Conservation (phyloP, 2,797 vertebrate species). For the Pseudochaenichthys georgianus region DNA sequence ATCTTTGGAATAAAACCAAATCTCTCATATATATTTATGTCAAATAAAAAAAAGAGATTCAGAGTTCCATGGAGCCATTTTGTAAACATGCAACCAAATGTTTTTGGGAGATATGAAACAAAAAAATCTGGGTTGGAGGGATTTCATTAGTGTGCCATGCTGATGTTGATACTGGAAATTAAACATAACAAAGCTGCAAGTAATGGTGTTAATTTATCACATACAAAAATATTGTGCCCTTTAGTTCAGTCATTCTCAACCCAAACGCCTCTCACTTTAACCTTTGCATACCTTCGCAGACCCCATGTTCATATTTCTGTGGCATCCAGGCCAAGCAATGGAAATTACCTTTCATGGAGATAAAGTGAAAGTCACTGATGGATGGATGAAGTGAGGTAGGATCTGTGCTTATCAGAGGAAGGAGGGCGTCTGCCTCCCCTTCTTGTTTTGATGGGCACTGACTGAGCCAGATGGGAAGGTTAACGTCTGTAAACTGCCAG, state of each 20-base stretch:
- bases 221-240: slow-evolving; percentile 49
- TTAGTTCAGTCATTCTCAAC: slow-evolving; percentile 40
- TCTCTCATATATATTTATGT: slow-evolving; percentile 56
- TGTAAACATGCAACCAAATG: slow-evolving; percentile 81
- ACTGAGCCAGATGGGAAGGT: slow-evolving; percentile 50
- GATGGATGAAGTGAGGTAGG: slow-evolving; percentile 77
- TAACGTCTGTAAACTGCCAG: slow-evolving; percentile 52
- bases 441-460: slow-evolving; percentile 49
- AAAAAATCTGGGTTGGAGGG: slow-evolving; percentile 40
- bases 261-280: slow-evolving; percentile 50
- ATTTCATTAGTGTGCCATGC: slow-evolving; percentile 54
- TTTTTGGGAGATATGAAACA: slow-evolving; percentile 45
- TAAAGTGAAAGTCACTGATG: slow-evolving; percentile 66
- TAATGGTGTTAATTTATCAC: slow-evolving; percentile 54
- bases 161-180: slow-evolving; percentile 41
- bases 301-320: slow-evolving; percentile 68
- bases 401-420: slow-evolving; percentile 63
- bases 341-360: slow-evolving; percentile 73
- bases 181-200: slow-evolving; percentile 41
- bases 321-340: slow-evolving; percentile 57
- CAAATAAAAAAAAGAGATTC: slow-evolving; percentile 47
- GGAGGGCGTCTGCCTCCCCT: slow-evolving; percentile 38
- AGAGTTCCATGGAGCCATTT: slow-evolving; percentile 62
- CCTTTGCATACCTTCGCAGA: slow-evolving; percentile 65
- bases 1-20: slow-evolving; percentile 80